phyloP scores from a whole-genome alignment of 2,888 invertebrate species.

The Erpobdella octoculata region DNA sequence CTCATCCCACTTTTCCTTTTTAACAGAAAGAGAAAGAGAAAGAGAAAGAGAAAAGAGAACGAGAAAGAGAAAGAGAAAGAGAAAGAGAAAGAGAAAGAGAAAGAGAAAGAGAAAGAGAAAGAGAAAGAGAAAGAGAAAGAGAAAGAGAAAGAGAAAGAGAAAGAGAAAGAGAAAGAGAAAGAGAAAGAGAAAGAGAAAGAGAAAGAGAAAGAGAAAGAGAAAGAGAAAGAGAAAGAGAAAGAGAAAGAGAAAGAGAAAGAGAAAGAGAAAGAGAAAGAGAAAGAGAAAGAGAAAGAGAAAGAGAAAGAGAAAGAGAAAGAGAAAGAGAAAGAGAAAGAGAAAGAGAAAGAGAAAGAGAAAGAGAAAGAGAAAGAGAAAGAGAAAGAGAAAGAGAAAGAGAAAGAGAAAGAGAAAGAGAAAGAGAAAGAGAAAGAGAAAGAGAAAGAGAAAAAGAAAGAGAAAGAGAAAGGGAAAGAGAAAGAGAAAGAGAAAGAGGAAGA shows the following conservation, averaged over 20 bases:
- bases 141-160: neutral
- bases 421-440: constrained; percentile 1
- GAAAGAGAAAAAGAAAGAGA: neutral
- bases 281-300: too few species aligned
- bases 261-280: too few species aligned
- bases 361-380: too few species aligned
- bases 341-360: too few species aligned
- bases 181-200: too few species aligned
- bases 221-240: too few species aligned
- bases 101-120: neutral
- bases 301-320: too few species aligned
- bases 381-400: constrained; percentile 1
- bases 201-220: too few species aligned
- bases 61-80: constrained; percentile 4
- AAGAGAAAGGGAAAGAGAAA: neutral
- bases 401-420: neutral
- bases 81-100: constrained; percentile 1
- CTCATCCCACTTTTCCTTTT: neutral
- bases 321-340: too few species aligned
- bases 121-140: neutral
- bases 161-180: too few species aligned
- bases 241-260: too few species aligned
- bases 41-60: neutral
- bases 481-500: too few species aligned
- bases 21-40: neutral